Conservation (phyloP, 2,888 invertebrate species). For the Archaeoteleia sp. region DNA sequence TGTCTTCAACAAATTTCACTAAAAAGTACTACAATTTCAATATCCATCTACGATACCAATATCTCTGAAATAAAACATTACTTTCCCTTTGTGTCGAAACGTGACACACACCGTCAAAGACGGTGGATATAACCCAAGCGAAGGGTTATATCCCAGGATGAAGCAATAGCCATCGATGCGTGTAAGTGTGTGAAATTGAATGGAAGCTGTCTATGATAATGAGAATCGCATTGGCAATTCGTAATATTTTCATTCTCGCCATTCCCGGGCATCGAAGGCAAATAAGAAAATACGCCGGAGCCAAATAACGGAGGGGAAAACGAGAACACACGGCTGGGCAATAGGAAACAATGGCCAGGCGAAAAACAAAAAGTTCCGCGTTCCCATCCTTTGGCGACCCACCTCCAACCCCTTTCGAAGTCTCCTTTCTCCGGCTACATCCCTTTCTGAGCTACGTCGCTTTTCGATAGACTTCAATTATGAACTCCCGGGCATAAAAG, state of each 20-base stretch:
- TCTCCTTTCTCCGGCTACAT: conserved; percentile 56
- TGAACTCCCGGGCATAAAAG: conserved; percentile 71
- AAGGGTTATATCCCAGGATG: conserved; percentile 19
- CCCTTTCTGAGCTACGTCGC: conserved; percentile 58
- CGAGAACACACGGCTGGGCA: conserved; percentile 59
- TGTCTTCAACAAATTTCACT: no score
- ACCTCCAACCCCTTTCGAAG: conserved; percentile 45
- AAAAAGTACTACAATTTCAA: no score
- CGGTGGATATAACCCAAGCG: neutral
- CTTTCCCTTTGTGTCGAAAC: no score
- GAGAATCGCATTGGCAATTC: conserved; percentile 52
- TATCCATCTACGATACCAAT: no score
- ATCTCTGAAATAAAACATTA: no score
- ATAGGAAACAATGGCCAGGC: conserved; percentile 70
- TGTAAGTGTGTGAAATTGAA: conserved; percentile 66
- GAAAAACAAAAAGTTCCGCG: conserved; percentile 72
- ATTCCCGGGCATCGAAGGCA: conserved; percentile 5
- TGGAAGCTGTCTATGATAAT: conserved; percentile 63
- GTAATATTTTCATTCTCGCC: conserved; percentile 55
- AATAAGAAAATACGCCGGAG: conserved; percentile 19
- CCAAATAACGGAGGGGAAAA: conserved; percentile 30
- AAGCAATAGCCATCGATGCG: conserved; percentile 35
- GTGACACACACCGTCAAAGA: no score
- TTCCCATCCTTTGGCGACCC: conserved; percentile 40
- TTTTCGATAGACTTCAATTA: conserved; percentile 73